Conservation (phyloP, 2,888 invertebrate genomes). For the Ecdyonurus torrentis region DNA sequence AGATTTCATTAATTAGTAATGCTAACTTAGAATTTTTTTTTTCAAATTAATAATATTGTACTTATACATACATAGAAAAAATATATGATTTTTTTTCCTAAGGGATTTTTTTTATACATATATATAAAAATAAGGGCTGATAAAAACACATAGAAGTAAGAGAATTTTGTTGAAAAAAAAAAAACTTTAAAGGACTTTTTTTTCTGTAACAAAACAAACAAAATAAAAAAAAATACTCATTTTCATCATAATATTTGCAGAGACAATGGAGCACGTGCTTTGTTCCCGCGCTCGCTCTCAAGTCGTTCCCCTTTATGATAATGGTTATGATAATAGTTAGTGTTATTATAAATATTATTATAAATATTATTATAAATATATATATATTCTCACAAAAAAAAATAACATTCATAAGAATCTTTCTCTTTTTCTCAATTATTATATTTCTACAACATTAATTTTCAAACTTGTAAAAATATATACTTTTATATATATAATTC, state of each 20-base stretch:
- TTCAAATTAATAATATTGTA: too few relatives aligned
- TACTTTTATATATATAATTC: too few relatives aligned
- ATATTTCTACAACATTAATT: not conserved
- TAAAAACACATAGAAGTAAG: too few relatives aligned
- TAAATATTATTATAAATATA: not conserved
- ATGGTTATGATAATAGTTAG: conserved; percentile 1
- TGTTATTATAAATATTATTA: conserved; percentile 3
- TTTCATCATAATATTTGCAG: not conserved
- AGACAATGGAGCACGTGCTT: not conserved
- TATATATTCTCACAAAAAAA: not conserved
- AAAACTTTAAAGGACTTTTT: not conserved
- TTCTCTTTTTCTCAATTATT: not conserved
- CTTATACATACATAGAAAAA: too few relatives aligned
- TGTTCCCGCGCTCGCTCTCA: not conserved
- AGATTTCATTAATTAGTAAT: not conserved
- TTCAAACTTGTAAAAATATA: too few relatives aligned
- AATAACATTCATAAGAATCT: not conserved
- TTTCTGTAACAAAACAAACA: not conserved
- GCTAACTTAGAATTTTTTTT: too few relatives aligned
- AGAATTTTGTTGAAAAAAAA: too few relatives aligned
- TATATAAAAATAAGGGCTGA: too few relatives aligned
- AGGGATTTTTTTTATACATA: too few relatives aligned
- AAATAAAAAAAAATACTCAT: not conserved
- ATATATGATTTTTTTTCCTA: too few relatives aligned
- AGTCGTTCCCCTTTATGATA: not conserved